These are phyloP conservation scores for Lagodon rhomboides DNA, from an alignment of 2,797 vertebrate genomes.

Conservation along the genomic window DNA sequence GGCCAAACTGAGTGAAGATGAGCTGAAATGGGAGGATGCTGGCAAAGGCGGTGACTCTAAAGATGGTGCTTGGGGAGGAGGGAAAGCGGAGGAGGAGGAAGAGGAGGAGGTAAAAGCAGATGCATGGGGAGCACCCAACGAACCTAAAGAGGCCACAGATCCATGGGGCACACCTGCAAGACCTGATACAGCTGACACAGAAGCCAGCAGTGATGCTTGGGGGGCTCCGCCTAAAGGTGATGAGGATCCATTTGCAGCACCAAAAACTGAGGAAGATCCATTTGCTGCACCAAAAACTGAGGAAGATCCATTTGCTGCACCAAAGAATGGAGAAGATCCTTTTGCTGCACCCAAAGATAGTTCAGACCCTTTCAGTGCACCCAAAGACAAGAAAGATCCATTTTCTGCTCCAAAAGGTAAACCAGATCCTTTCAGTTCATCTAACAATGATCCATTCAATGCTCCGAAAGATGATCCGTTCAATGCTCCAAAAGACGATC, in stretches of 20 bases:
- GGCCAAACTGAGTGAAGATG: constrained; percentile 79
- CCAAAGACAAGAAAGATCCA: constrained; percentile 52
- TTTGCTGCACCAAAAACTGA: constrained; percentile 34
- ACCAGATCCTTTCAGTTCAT: constrained; percentile 61
- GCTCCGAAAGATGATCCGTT: constrained; percentile 54
- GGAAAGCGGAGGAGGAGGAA: constrained; percentile 37
- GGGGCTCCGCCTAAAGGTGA: constrained; percentile 51
- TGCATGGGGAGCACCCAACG: constrained; percentile 58
- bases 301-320: constrained; percentile 29
- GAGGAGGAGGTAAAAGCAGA: constrained; percentile 46
- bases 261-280: constrained; percentile 54
- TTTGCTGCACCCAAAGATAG: constrained; percentile 49
- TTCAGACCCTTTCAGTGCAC: constrained; percentile 51
- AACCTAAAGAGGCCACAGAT: constrained; percentile 75
- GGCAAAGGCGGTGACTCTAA: constrained; percentile 34
- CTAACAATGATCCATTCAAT: constrained; percentile 58
- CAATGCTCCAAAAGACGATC: constrained; percentile 19
- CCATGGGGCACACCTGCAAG: constrained; percentile 80
- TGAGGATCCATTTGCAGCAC: constrained; percentile 45
- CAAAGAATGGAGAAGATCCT: constrained; percentile 40
- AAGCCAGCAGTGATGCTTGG: constrained; percentile 68
- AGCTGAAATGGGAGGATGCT: constrained; percentile 82
- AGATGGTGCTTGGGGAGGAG: constrained; percentile 54
- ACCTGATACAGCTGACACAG: constrained; percentile 48
- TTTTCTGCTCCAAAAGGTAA: constrained; percentile 55